A percentile compares a stretch with the other conserved stretches of the same genome.
phyloP scores from a whole-genome alignment of 2,888 invertebrate genomes.

The Apotomis betuletana region DNA sequence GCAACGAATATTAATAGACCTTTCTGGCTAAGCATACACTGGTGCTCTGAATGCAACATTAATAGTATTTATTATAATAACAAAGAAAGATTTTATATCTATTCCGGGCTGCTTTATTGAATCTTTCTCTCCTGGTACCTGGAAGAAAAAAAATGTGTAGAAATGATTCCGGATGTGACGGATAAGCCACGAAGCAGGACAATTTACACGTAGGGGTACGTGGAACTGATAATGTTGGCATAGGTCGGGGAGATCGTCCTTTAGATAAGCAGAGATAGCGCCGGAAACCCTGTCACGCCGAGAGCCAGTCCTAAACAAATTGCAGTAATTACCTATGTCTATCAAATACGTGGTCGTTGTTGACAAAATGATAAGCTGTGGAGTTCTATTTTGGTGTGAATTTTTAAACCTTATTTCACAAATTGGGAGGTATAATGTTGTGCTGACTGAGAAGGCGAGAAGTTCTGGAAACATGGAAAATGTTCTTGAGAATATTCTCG shows the following conservation, averaged over 20 bases:
- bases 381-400: not conserved
- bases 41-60: constrained; percentile 69
- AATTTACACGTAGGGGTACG: constrained; percentile 72
- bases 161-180: constrained; percentile 62
- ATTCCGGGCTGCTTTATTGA: constrained; percentile 58
- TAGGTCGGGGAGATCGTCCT: constrained; percentile 69
- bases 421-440: not conserved
- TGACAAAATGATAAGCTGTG: constrained; percentile 17
- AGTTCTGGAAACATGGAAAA: too few relatives aligned
- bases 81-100: constrained; percentile 57
- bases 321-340: constrained; percentile 18
- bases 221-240: constrained; percentile 70
- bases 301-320: constrained; percentile 39
- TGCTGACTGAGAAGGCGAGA: too few relatives aligned
- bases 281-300: constrained; percentile 55
- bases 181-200: constrained; percentile 65
- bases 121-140: constrained; percentile 53
- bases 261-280: constrained; percentile 67
- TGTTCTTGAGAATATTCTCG: too few relatives aligned
- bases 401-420: not conserved
- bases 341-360: constrained; percentile 11
- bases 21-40: constrained; percentile 37
- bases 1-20: constrained; percentile 7
- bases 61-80: constrained; percentile 80
- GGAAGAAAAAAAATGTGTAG: constrained; percentile 57